Percentiles rank a stretch among this genome's conserved stretches.
phyloP scores from a whole-genome alignment of 1,140 invertebrate genomes.

The Druon quercuslanigerum region DNA sequence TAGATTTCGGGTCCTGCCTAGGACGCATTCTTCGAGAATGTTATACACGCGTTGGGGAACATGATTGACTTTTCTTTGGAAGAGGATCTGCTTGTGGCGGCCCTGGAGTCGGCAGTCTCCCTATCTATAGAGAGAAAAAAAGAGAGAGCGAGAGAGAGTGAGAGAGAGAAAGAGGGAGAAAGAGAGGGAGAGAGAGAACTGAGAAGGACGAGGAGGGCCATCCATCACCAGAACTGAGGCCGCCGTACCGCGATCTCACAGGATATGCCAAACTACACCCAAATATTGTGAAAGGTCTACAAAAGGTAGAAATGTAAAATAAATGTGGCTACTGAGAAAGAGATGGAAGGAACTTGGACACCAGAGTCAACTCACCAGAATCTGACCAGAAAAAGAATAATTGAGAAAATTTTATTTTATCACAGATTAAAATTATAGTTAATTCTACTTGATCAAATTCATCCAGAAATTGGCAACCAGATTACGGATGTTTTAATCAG shows the following conservation, averaged over 20 bases:
- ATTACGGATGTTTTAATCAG: no score
- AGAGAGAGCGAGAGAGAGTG: slow-evolving; percentile 54
- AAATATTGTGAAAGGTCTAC: slow-evolving; percentile 77
- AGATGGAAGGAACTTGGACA: slow-evolving; percentile 46
- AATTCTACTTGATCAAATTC: no score
- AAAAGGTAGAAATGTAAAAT: slow-evolving; percentile 75
- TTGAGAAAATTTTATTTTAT: no score
- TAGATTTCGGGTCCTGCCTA: background rate
- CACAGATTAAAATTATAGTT: no score
- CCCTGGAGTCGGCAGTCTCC: slow-evolving; percentile 53
- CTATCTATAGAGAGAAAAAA: slow-evolving; percentile 46
- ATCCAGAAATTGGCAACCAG: no score
- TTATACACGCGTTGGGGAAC: slow-evolving; percentile 26
- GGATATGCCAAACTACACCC: slow-evolving; percentile 67
- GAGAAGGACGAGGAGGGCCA: slow-evolving; percentile 68
- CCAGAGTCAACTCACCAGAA: slow-evolving; percentile 36
- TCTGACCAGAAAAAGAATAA: background rate
- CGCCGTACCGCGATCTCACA: slow-evolving; percentile 52
- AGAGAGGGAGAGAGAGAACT: slow-evolving; percentile 63
- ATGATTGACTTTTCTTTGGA: slow-evolving; percentile 31
- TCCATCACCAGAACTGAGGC: slow-evolving; percentile 71
- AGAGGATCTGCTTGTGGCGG: slow-evolving; percentile 41
- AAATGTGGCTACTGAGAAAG: slow-evolving; percentile 62
- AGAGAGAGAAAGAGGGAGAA: slow-evolving; percentile 52
- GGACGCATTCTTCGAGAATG: slow-evolving; percentile 21